phyloP scores from a whole-genome alignment of 2,113 vertebrate genomes.

The Mustelus asterias region DNA sequence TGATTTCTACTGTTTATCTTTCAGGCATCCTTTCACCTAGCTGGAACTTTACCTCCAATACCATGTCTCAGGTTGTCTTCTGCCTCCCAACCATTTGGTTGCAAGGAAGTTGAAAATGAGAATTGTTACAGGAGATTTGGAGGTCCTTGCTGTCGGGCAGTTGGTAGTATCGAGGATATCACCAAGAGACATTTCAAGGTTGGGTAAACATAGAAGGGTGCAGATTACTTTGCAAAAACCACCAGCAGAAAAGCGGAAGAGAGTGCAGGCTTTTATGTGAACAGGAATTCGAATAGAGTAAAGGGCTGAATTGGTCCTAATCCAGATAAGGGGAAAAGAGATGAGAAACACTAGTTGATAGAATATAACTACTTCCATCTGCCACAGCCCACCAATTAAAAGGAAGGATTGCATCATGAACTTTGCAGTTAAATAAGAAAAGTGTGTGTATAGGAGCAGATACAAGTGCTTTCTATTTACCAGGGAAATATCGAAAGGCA shows the following conservation, averaged over 20 bases:
- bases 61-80: too few relatives aligned
- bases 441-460: not conserved
- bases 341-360: not conserved
- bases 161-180: too few relatives aligned
- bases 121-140: not conserved
- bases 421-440: not conserved
- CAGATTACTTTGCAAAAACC: too few relatives aligned
- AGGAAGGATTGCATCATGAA: not conserved
- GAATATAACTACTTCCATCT: not conserved
- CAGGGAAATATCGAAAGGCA: not conserved
- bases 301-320: too few relatives aligned
- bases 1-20: not conserved
- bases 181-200: too few relatives aligned
- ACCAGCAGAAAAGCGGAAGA: too few relatives aligned
- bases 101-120: not conserved
- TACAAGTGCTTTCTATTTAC: not conserved
- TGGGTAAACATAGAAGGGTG: too few relatives aligned
- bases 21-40: not conserved
- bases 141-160: too few relatives aligned
- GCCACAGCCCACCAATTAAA: not conserved
- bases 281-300: too few relatives aligned
- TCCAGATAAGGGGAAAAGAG: too few relatives aligned
- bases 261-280: too few relatives aligned
- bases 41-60: not conserved
- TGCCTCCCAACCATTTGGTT: too few relatives aligned